A percentile compares a stretch with the other conserved stretches of the same genome.
Conservation (phyloP, 2,888 invertebrate species). For the Archips crataeganus region DNA sequence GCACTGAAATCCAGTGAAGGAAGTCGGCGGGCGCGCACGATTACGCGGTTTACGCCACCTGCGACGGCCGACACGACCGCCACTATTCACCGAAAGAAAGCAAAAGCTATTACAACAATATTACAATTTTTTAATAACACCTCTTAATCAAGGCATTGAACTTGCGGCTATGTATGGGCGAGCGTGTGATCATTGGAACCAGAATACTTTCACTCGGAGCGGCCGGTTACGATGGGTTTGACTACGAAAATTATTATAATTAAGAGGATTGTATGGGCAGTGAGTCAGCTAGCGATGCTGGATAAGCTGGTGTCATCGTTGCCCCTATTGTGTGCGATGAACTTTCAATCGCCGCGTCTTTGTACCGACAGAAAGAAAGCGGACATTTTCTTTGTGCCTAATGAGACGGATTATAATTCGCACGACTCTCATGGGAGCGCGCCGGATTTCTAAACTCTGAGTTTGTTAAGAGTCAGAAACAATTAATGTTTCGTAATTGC, state of each 20-base stretch:
- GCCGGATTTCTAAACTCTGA: constrained; percentile 55
- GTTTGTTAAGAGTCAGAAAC: constrained; percentile 60
- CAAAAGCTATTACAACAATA: constrained; percentile 60
- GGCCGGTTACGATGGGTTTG: constrained; percentile 71
- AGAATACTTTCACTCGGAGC: constrained; percentile 80
- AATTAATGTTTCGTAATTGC: constrained; percentile 63
- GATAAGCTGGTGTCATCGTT: constrained; percentile 78
- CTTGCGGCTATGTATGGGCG: constrained; percentile 68
- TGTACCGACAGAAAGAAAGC: constrained; percentile 73
- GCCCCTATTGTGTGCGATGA: constrained; percentile 68
- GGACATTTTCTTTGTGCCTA: constrained; percentile 70
- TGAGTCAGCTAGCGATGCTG: constrained; percentile 76
- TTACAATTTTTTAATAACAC: constrained; percentile 75
- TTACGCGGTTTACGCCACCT: constrained; percentile 65
- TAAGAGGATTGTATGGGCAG: constrained; percentile 74
- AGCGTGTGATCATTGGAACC: constrained; percentile 74
- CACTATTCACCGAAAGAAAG: constrained; percentile 68
- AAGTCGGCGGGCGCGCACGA: constrained; percentile 41
- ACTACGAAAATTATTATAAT: constrained; percentile 80
- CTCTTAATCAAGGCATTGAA: constrained; percentile 84
- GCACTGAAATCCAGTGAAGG: constrained; percentile 20
- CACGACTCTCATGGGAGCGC: constrained; percentile 68
- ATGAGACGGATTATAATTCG: constrained; percentile 75
- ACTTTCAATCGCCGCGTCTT: constrained; percentile 73
- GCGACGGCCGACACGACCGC: constrained; percentile 53